phyloP scores from a whole-genome alignment of 2,888 invertebrate species.

The Coelopa pilipes region DNA sequence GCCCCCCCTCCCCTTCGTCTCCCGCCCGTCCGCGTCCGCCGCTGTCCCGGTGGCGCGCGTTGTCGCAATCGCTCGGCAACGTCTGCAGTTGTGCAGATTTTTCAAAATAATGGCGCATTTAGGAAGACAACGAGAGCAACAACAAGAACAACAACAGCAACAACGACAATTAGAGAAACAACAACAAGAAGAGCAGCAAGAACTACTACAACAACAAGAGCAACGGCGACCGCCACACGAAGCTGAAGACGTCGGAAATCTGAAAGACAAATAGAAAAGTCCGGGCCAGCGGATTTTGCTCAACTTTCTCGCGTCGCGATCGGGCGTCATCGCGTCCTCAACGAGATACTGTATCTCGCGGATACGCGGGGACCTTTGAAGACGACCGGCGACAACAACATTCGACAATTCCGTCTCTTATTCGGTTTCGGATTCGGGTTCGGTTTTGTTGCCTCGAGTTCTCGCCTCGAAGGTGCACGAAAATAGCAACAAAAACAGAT shows the following conservation, averaged over 20 bases:
- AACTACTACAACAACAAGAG: no score
- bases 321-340: slow-evolving; percentile 21
- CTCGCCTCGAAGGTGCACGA: slow-evolving; percentile 20
- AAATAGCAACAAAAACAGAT: slow-evolving; percentile 27
- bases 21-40: no score
- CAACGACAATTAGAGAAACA: no score
- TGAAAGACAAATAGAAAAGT: neutral
- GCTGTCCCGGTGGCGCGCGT: no score
- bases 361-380: neutral
- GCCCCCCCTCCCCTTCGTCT: no score
- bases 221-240: no score
- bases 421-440: neutral
- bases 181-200: no score
- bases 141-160: neutral
- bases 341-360: slow-evolving; percentile 1
- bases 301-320: neutral
- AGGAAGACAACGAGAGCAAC: neutral
- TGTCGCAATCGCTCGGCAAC: neutral
- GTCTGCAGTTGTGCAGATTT: slow-evolving; percentile 30
- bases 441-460: slow-evolving; percentile 18
- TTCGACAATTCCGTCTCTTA: no score
- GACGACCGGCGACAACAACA: no score
- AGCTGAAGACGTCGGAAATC: no score
- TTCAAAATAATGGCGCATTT: slow-evolving; percentile 18
- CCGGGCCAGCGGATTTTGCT: no score